These are phyloP conservation scores for Orthonychiurus folsomi DNA, from an alignment of 2,888 invertebrate genomes.

Conservation along the genomic window DNA sequence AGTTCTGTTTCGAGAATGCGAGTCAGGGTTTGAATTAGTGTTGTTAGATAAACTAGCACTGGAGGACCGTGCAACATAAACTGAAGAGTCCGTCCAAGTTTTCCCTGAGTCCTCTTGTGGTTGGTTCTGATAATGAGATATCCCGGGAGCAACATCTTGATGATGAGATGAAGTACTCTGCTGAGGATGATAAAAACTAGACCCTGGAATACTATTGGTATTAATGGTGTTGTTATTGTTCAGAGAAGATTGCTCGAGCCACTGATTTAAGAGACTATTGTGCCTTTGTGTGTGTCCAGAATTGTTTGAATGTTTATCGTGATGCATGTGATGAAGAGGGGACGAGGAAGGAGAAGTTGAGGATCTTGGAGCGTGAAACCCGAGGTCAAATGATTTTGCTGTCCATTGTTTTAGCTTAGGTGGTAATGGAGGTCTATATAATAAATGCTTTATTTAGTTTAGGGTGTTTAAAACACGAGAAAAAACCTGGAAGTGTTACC, in stretches of 20 bases:
- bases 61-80: conserved; percentile 28
- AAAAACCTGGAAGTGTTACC: neutral
- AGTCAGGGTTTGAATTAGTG: neutral
- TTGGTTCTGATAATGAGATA: conserved; percentile 15
- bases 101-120: neutral
- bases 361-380: conserved; percentile 12
- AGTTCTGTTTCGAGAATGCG: conserved; percentile 18
- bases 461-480: neutral
- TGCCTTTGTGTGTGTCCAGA: conserved; percentile 10
- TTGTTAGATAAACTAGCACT: conserved; percentile 17
- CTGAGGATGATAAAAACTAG: neutral
- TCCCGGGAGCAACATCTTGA: conserved; percentile 3
- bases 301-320: conserved; percentile 12
- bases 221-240: conserved; percentile 7
- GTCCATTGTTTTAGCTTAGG: conserved; percentile 38
- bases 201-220: neutral
- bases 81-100: conserved; percentile 31
- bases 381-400: conserved; percentile 33
- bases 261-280: conserved; percentile 30
- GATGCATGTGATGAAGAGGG: conserved; percentile 19
- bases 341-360: conserved; percentile 21
- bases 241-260: conserved; percentile 33
- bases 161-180: conserved; percentile 8
- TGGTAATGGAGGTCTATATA: conserved; percentile 34
- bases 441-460: too few species aligned